Evolutionary conservation across 2,113 vertebrate species (phyloP).

Genomic region (Monarcha castaneiventris): DNA sequence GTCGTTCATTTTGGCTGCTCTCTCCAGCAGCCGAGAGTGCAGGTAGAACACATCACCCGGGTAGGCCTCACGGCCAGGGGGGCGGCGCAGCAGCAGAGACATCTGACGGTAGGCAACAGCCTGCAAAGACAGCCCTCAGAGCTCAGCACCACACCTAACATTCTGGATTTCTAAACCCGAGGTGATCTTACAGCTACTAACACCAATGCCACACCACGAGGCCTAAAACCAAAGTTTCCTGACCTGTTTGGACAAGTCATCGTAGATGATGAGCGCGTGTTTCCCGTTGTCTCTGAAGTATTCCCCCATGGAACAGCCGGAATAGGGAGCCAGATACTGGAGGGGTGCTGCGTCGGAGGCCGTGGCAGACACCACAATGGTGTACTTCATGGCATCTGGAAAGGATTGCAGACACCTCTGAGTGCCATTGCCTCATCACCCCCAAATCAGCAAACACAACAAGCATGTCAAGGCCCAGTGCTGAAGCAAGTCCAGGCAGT

Average conservation of each 20-base stretch:
- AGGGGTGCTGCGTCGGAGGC: slow-evolving; percentile 96
- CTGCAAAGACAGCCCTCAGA: slow-evolving; percentile 62
- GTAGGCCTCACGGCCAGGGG: slow-evolving; percentile 95
- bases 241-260: slow-evolving; percentile 98
- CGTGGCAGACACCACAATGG: slow-evolving; percentile 97
- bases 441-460: not conserved
- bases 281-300: slow-evolving; percentile 98
- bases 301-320: slow-evolving; percentile 98
- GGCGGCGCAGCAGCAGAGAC: slow-evolving; percentile 96
- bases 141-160: fast-evolving
- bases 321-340: slow-evolving; percentile 97
- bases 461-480: fast-evolving
- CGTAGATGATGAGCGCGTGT: slow-evolving; percentile 96
- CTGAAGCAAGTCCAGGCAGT: not conserved
- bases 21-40: slow-evolving; percentile 96
- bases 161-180: fast-evolving
- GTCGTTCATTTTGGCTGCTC: slow-evolving; percentile 98
- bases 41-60: slow-evolving; percentile 98
- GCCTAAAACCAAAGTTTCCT: not conserved
- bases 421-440: fast-evolving
- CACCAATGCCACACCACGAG: fast-evolving
- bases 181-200: not conserved
- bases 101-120: slow-evolving; percentile 98
- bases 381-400: slow-evolving; percentile 97
- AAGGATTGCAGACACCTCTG: not conserved